Evolutionary conservation across 2,797 vertebrate species (phyloP), one percentile per base, ranked within the genome.

Genomic region (Gastrophryne carolinensis): DNA sequence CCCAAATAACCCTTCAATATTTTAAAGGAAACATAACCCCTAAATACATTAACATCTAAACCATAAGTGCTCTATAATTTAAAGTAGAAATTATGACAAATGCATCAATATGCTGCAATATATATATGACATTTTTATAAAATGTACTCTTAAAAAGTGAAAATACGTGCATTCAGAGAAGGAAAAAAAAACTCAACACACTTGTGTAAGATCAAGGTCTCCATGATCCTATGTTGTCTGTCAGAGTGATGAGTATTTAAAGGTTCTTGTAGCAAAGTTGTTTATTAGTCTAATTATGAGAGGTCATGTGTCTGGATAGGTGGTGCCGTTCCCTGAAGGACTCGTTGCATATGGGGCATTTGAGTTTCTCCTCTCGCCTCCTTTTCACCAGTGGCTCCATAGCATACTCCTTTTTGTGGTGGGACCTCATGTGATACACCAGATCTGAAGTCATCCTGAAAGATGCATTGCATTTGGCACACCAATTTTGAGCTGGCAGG

Each of bases 381-480:
- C 97, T 86, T 86, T 98, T 98, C 56, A 98, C 94, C 79, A 98
- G 81, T 6, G 97, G 96, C 87, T 98, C 97, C 91, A 98, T 92
- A 47, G 95, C 84, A 37, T 87, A 98, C 81, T 98, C 97, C 90
- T 98, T 98, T 85, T 98, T 98, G 91, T 98, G 97, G 83, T 98
- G 97, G 23, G 95, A 98, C 44, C 97, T 88, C 97, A 98, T 98
- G 90, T 98, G 96, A 91, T 98, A 98, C 15, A 98, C 97, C 82
- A 98, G 88, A 91, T 98, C 97, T 47, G 96, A 98, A 76, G 96
- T 98, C 97, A 98, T 98, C 85, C 97, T 95, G 86, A 98, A 98
- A 34, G 96, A 98, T 70, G 96, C 96, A 77, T 98, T 98, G 88
- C 97, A 98, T 85, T 98, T 98, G 85, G 96, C 96, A 73, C 96